These are phyloP conservation scores for Rhea pennata DNA, from an alignment of 2,113 vertebrate genomes.

Conservation along the genomic window DNA sequence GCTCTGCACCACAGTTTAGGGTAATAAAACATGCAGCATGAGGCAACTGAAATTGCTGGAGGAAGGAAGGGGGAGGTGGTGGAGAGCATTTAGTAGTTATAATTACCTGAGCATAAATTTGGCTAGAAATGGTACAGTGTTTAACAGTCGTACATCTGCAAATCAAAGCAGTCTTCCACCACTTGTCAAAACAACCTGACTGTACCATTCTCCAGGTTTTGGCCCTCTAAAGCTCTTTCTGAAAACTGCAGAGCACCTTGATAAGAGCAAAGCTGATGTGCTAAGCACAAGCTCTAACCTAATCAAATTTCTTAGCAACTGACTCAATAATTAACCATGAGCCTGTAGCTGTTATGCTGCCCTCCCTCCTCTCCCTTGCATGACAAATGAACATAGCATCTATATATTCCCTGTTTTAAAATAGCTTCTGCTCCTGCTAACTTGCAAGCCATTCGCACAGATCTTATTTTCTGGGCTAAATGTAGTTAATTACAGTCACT, in stretches of 20 bases:
- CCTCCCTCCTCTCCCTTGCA: neutral
- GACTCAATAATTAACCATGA: constrained; percentile 16
- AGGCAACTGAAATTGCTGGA: neutral
- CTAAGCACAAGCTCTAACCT: neutral
- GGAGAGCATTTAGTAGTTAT: neutral
- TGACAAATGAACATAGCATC: constrained; percentile 35
- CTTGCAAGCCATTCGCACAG: neutral
- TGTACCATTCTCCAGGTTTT: neutral
- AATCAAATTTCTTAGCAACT: constrained; percentile 58
- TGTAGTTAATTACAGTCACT: constrained; percentile 34
- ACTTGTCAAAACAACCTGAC: neutral
- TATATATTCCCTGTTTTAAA: constrained; percentile 49
- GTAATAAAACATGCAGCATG: constrained; percentile 30
- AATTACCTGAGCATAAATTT: constrained; percentile 19
- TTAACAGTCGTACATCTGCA: neutral
- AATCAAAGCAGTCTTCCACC: neutral
- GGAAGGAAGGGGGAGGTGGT: neutral
- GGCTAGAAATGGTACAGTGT: neutral
- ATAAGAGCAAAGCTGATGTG: neutral
- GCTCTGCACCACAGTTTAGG: constrained; percentile 4
- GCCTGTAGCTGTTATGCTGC: neutral
- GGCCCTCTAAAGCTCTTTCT: neutral
- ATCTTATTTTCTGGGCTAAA: constrained; percentile 34
- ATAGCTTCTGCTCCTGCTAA: constrained; percentile 9
- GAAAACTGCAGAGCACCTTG: neutral